Evolutionary conservation across 2,113 vertebrate species (phyloP), one percentile per base, ranked within the genome.

Genomic region (Clarias magur): DNA sequence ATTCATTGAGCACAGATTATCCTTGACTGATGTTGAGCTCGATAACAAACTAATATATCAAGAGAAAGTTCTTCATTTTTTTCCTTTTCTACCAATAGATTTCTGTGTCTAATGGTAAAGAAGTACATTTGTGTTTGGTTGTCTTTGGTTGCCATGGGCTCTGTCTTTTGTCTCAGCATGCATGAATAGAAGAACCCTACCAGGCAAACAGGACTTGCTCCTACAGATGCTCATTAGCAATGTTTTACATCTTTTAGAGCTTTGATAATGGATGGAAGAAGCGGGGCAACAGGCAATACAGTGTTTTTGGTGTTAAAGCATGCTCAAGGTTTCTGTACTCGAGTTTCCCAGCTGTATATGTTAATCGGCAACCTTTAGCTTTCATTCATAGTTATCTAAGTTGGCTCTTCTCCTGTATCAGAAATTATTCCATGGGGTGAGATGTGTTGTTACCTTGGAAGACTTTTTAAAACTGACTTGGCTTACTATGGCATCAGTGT

Each of bases 61-160:
- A 53, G 16, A 54, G 80, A 48, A 53, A 84, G 15, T 42, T 87
- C 15, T 70, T 42, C 4, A 42, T 42, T 67, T 54, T 54, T 76
- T 67, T 16, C 13, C 13, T 56, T 42, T 23, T 38, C 34, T 56
- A 63, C 79, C 67, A 60, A 85, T 84, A 67, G 80, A 85, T 85
- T 82, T n/a, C 78, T 27, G 65, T 63, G 62, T 84, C 76, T 89
- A 90, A 89, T 89, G 85, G 67, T 80, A 88, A 91, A 91, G 88
- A 89, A 84, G 86, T 90, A 83, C 83, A 88, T 89, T 90, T 91
- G 85, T 86, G 63, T 88, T 89, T 68, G 48, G 80, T 13, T 48
- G 84, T 82, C 84, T 88, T 81, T 85, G 85, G 65, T 42, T 54
- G 48, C 67, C 73, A 79, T 76, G 70, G n/a, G 54, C 59, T 84